Conservation (phyloP, 2,797 vertebrate genomes). For the Mus spretus region DNA sequence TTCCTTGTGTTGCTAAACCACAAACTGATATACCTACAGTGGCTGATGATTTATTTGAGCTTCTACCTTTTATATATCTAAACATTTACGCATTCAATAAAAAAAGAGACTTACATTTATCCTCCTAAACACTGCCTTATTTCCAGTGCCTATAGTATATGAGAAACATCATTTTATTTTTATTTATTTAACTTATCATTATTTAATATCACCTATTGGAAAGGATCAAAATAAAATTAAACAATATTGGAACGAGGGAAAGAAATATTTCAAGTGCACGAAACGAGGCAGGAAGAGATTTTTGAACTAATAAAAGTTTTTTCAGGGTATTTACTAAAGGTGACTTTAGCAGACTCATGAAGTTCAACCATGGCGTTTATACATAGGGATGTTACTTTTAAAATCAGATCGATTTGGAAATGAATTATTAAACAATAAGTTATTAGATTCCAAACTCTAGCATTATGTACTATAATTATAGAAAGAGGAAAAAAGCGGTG, state of each 20-base stretch:
- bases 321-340: conserved; percentile 21
- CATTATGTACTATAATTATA: not conserved
- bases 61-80: not conserved
- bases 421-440: conserved; percentile 65
- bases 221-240: conserved; percentile 19
- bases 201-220: conserved; percentile 27
- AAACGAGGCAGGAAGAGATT: not conserved
- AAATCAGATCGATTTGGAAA: conserved; percentile 35
- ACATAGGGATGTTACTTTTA: conserved; percentile 31
- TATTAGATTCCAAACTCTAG: conserved; percentile 30
- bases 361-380: not conserved
- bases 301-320: conserved; percentile 19
- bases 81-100: not conserved
- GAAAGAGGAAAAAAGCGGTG: not conserved
- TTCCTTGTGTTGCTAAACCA: not conserved
- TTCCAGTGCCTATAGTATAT: not conserved
- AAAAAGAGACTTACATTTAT: not conserved
- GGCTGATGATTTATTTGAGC: not conserved
- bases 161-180: not conserved
- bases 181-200: conserved; percentile 21
- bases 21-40: not conserved
- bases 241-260: not conserved
- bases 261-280: not conserved
- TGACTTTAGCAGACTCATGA: conserved; percentile 25
- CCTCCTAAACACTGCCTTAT: not conserved